phyloP scores from a whole-genome alignment of 92 coral and sea anemone species.

The Meandrina meandrites region DNA sequence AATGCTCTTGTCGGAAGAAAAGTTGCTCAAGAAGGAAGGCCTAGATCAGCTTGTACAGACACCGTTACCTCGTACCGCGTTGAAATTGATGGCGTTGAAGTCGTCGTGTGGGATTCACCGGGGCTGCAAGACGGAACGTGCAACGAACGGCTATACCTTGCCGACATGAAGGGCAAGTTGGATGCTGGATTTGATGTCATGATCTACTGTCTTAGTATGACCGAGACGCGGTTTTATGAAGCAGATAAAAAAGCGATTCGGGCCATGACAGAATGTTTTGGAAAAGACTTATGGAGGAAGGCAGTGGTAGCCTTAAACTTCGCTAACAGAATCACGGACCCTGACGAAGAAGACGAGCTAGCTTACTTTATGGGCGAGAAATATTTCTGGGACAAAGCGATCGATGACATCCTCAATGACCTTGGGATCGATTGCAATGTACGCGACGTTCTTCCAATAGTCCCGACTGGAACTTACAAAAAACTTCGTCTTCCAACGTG shows the following conservation, averaged over 20 bases:
- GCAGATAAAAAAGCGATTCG: conserved; percentile 39
- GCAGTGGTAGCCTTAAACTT: conserved; percentile 49
- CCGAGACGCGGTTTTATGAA: conserved; percentile 27
- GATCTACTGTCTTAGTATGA: conserved; percentile 48
- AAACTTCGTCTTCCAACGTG: conserved; percentile 27
- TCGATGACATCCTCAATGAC: not conserved
- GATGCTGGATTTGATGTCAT: conserved; percentile 34
- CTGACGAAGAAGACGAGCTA: conserved; percentile 23
- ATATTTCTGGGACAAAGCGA: conserved; percentile 21
- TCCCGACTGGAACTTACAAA: conserved; percentile 15
- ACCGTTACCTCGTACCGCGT: not conserved
- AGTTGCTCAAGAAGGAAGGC: conserved; percentile 30
- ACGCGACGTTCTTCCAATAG: not conserved
- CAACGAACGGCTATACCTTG: conserved; percentile 16
- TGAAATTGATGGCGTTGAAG: not conserved
- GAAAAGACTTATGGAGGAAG: conserved; percentile 35
- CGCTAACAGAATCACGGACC: conserved; percentile 52
- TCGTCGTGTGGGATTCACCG: conserved; percentile 56
- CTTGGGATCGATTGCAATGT: conserved; percentile 4
- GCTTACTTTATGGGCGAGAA: conserved; percentile 17
- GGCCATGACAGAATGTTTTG: conserved; percentile 32
- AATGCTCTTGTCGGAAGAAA: conserved; percentile 44
- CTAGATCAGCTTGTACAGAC: conserved; percentile 12
- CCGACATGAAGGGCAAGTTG: conserved; percentile 21
- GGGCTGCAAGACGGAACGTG: conserved; percentile 56